Percentiles rank a stretch among this genome's conserved stretches.
These are phyloP conservation scores for Hyla sarda DNA, from an alignment of 2,113 vertebrate genomes.

Conservation along the genomic window DNA sequence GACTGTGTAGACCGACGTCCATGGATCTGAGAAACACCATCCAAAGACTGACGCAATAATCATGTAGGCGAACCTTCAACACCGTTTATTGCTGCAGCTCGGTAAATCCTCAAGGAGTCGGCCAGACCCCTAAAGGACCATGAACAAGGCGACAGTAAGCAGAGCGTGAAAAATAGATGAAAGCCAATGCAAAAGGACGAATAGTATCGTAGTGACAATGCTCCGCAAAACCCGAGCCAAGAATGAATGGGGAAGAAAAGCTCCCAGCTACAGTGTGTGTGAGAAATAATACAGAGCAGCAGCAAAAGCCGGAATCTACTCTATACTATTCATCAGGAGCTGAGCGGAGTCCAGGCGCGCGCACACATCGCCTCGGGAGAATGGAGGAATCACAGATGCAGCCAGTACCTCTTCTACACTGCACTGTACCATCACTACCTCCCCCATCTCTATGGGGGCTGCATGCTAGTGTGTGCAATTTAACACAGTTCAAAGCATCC, in stretches of 20 bases:
- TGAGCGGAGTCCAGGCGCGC: conserved; percentile 59
- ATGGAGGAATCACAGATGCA: conserved; percentile 57
- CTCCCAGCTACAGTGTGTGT: conserved; percentile 7
- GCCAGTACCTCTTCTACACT: not conserved
- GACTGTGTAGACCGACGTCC: not conserved
- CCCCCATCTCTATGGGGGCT: conserved; percentile 5
- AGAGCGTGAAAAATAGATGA: conserved; percentile 63
- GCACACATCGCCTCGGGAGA: conserved; percentile 59
- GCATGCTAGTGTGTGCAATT: conserved; percentile 12
- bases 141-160: conserved; percentile 53
- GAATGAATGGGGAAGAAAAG: conserved; percentile 47
- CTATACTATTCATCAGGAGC: conserved; percentile 57
- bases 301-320: not conserved
- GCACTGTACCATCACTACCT: conserved; percentile 22
- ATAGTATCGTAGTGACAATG: conserved; percentile 39
- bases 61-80: conserved; percentile 55
- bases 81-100: conserved; percentile 67
- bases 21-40: not conserved
- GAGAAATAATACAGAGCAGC: conserved; percentile 28
- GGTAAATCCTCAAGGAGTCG: conserved; percentile 65
- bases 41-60: conserved; percentile 46
- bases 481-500: conserved; percentile 22
- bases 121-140: conserved; percentile 53
- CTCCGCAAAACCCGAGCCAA: not conserved
- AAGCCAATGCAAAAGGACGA: conserved; percentile 39